A percentile compares a stretch with the other conserved stretches of the same genome.
phyloP scores from a whole-genome alignment of 2,888 invertebrate species.

The Amphipyra berbera region DNA sequence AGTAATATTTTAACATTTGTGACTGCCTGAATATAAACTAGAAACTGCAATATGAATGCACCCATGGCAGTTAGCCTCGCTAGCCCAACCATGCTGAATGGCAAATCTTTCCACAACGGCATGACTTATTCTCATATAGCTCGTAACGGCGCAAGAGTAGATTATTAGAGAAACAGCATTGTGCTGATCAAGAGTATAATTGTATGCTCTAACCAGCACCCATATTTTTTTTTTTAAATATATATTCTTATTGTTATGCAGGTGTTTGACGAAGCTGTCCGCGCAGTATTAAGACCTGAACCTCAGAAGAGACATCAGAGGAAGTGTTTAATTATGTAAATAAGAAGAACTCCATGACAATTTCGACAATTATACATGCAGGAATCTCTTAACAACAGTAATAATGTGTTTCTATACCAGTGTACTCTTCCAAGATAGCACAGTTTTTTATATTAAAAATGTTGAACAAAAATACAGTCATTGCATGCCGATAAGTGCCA shows the following conservation, averaged over 20 bases:
- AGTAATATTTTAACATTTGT: too few relatives aligned
- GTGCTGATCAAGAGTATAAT: too few relatives aligned
- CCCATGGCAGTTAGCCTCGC: too few relatives aligned
- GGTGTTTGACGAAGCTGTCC: slow-evolving; percentile 99
- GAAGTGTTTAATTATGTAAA: slow-evolving; percentile 95
- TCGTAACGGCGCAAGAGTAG: too few relatives aligned
- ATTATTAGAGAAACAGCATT: too few relatives aligned
- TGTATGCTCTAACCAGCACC: too few relatives aligned
- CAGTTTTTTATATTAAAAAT: slow-evolving; percentile 31
- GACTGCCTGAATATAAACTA: too few relatives aligned
- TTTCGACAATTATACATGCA: slow-evolving; percentile 72
- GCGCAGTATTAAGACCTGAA: slow-evolving; percentile 99
- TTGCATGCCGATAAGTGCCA: slow-evolving; percentile 58
- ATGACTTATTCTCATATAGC: too few relatives aligned
- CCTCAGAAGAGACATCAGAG: slow-evolving; percentile 98
- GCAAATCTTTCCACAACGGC: too few relatives aligned
- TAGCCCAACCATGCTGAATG: too few relatives aligned
- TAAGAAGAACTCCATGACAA: slow-evolving; percentile 72
- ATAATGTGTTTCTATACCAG: slow-evolving; percentile 88
- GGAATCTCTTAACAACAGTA: slow-evolving; percentile 84
- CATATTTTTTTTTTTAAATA: too few relatives aligned
- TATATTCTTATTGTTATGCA: slow-evolving; percentile 73
- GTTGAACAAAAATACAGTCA: slow-evolving; percentile 52
- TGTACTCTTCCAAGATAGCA: slow-evolving; percentile 51
- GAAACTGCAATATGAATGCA: too few relatives aligned